Evolutionary conservation across 2,888 invertebrate species (phyloP), one percentile per base, ranked within the genome.

Genomic region (Mythimna vitellina): DNA sequence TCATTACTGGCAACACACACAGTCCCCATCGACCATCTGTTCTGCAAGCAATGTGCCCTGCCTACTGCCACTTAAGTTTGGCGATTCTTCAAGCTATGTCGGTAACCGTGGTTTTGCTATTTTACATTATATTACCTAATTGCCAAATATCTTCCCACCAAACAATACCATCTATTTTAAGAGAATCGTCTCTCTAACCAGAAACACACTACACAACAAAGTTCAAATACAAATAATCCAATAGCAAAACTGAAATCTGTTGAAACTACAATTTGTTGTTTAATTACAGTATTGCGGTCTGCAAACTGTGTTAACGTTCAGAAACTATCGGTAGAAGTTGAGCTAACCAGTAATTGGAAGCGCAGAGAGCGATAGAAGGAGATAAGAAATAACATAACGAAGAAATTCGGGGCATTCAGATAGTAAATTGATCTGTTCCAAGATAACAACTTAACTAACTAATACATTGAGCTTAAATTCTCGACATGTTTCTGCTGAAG

Each of bases 401-500:
- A 73, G 70, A 66, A 72, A 75, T 74, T 66, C 20, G 61, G 70
- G 20, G 32, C 63, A 66, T 66, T 68, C 62, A 62, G 46, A 71
- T 69, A 71, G 68, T 71, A 65, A 69, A 78, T 66, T 66, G 83
- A 81, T 78, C 66, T 65, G 65, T 71, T 70, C 53, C 20, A 25
- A 53, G 83, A 82, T 77, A 83, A 76, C 61, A 70, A 69, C 73
- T 69, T 54, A 65, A 80, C 67, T 64, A 70, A 73, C 71, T 71
- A 70, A 70, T 69, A 78, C 66, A 81, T 75, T 66, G 63, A 78
- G 78, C 75, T 78, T 42, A 74, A 78, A 81, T 78, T 78, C 78
- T 25, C 66, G 54, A 65, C 65, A 73, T 81, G 74, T 63, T 78
- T 78, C 74, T 35, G 25, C 49, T 53, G 9, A 60, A 82, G 66